phyloP scores from a whole-genome alignment of 2,888 invertebrate species.

The Rhodophaea formosa region DNA sequence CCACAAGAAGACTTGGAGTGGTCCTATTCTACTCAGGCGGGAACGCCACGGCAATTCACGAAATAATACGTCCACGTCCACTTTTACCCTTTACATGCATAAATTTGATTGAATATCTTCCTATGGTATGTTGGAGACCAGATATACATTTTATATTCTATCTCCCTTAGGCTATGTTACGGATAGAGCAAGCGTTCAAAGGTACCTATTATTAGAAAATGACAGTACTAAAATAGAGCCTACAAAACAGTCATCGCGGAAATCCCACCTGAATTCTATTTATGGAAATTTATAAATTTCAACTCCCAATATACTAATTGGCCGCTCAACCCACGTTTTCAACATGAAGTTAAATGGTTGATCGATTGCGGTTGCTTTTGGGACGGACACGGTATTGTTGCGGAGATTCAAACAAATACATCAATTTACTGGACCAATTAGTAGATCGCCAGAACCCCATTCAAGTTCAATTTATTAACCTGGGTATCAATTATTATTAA shows the following conservation, averaged over 20 bases:
- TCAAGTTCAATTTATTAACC: conserved; percentile 29
- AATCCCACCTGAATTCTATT: background rate
- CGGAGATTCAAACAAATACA: conserved; percentile 1
- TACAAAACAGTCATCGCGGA: background rate
- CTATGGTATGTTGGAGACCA: no score
- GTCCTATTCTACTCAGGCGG: no score
- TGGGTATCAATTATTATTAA: conserved; percentile 27
- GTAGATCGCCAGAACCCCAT: conserved; percentile 26
- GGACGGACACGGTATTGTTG: background rate
- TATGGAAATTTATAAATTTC: background rate
- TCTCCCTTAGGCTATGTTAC: no score
- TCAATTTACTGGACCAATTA: conserved; percentile 33
- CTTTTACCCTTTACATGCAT: no score
- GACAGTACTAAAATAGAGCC: no score
- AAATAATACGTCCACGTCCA: no score
- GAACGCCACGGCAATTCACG: no score
- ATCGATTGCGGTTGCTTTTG: conserved; percentile 1
- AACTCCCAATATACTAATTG: conserved; percentile 1
- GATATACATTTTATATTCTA: no score
- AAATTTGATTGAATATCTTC: no score
- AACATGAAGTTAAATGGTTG: background rate
- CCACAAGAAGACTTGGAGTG: no score
- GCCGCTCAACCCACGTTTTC: conserved; percentile 3
- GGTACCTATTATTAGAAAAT: no score
- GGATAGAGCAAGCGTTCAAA: no score